Evolutionary conservation across 2,888 invertebrate genomes (phyloP).

Genomic region (Disparrhopalites patrizii): DNA sequence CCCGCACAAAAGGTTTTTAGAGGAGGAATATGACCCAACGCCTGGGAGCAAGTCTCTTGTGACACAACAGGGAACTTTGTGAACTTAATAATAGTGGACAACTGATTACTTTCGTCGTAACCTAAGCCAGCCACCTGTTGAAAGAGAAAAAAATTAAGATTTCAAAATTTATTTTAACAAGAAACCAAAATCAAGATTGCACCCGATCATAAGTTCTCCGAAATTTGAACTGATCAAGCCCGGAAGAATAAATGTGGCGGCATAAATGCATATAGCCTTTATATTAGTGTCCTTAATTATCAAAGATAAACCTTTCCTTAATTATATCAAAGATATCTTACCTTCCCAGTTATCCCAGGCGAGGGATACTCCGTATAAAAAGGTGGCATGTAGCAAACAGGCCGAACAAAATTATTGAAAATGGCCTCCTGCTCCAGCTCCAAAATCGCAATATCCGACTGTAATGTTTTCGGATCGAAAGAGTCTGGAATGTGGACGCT

Average conservation of each 20-base stretch:
- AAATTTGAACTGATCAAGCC: too few species aligned
- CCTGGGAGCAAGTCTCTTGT: not conserved
- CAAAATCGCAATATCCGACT: constrained; percentile 29
- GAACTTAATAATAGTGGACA: not conserved
- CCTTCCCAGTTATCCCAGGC: constrained; percentile 17
- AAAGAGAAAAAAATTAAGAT: not conserved
- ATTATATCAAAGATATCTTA: too few species aligned
- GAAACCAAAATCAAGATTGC: too few species aligned
- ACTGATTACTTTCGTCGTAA: not conserved
- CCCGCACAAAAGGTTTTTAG: constrained; percentile 12
- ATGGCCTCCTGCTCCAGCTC: constrained; percentile 10
- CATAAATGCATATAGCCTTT: too few species aligned
- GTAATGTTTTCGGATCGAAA: constrained; percentile 17
- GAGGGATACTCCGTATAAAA: constrained; percentile 11
- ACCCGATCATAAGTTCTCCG: too few species aligned
- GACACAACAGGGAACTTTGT: not conserved
- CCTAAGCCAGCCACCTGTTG: constrained; percentile 3
- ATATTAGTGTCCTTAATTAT: too few species aligned
- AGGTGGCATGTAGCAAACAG: constrained; percentile 19
- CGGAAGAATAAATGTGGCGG: too few species aligned
- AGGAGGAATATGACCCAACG: not conserved
- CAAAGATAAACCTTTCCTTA: too few species aligned
- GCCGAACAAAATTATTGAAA: constrained; percentile 17
- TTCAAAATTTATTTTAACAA: not conserved
- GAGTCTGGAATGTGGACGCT: constrained; percentile 18